Evolutionary conservation across 92 coral and sea anemone species (phyloP), one percentile per base, ranked within the genome.

Genomic region (Montipora capitata): DNA sequence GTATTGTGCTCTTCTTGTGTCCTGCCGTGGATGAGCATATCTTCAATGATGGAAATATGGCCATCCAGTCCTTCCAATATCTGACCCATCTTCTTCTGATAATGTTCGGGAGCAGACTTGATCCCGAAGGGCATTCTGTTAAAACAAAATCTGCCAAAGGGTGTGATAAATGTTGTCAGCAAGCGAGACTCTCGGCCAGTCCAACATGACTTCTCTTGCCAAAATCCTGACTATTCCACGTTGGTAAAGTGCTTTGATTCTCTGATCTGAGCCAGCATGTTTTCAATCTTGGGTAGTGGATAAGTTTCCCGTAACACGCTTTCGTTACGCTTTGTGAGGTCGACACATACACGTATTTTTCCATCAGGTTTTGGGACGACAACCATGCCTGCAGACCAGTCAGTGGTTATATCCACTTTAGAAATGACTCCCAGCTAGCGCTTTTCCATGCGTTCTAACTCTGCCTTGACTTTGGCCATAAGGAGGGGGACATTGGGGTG

Each of bases 331-430:
- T 40, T 90, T 11, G 81, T 75, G 8, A 86, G 94, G 35, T 85
- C 85, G 0, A 85, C 90, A 69, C 83, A 85, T 20, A 85, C 78
- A 41, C 84, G 74, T 20, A 90, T 83, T 41, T 48, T 78, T 35
- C 93, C 82, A 40, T 45, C 74, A 15, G 86, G 89, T n/a, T 88
- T 88, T 10, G 87, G 79, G 38, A 88, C 77, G 13, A 75, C 88
- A n/a, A 81, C 87, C 83, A 74, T 88, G 41, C 86, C 88, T 35
- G 93, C 83, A 27, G 87, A 90, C 93, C 93, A 90, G 38, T 73
- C 83, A 7, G 79, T 90, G 4, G 90, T 89, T 71, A 61, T 87
- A 9, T 81, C 93, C 4, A 84, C 85, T 48, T 78, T 80, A 9
- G 84, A 72, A 67, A 91, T 79, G 16, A 91, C 85, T 15, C 84